A percentile compares a stretch with the other conserved stretches of the same genome.
Evolutionary conservation across 2,113 vertebrate species (phyloP).

Genomic region (Equus przewalskii): DNA sequence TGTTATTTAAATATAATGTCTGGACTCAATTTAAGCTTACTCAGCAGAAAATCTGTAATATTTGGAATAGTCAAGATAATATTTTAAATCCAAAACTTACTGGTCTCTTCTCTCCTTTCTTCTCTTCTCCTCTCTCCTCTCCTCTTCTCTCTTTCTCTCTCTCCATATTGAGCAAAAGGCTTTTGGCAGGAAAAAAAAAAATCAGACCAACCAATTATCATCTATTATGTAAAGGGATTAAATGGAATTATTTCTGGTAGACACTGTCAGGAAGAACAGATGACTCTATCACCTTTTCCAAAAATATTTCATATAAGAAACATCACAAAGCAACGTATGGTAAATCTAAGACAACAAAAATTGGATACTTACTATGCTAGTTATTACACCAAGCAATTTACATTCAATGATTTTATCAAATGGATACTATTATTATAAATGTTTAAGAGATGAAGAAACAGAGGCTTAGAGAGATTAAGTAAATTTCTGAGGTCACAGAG

Average conservation of each 20-base stretch:
- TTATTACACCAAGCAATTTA: background rate
- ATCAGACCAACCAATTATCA: background rate
- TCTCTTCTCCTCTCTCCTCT: too few relatives aligned
- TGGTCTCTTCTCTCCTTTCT: fast-evolving
- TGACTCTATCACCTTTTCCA: background rate
- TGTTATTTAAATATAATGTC: background rate
- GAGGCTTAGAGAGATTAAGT: background rate
- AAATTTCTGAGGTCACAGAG: background rate
- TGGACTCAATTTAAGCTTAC: background rate
- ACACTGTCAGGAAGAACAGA: background rate
- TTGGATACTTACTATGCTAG: background rate
- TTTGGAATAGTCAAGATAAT: background rate
- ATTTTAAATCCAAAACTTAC: background rate
- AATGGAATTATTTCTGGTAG: background rate
- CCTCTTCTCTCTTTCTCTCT: background rate
- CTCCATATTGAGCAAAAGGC: background rate
- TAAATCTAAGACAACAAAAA: background rate
- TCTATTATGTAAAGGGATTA: background rate
- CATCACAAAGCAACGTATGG: background rate
- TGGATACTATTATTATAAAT: background rate
- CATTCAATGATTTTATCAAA: background rate
- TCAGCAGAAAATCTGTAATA: background rate
- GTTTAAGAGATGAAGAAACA: background rate
- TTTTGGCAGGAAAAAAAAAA: background rate
- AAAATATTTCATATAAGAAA: constrained; percentile 21